A percentile compares a stretch with the other conserved stretches of the same genome.
Conservation (phyloP, 1,140 invertebrate species). For the Aphidius ervi region DNA sequence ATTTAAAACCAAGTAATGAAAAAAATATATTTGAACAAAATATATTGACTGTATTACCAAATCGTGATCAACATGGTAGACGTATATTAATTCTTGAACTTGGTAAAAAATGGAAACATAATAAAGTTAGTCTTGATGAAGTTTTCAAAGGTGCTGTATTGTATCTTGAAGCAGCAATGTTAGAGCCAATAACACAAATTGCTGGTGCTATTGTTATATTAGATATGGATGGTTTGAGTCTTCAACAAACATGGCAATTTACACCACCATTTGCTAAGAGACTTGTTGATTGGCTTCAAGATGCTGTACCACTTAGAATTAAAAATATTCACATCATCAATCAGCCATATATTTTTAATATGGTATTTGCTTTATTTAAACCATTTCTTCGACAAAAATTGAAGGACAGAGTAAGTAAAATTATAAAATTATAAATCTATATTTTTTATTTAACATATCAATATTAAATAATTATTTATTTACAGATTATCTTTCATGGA, state of each 20-base stretch:
- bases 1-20: conserved; percentile 65
- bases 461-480: conserved; percentile 16
- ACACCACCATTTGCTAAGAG: conserved; percentile 76
- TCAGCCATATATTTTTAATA: conserved; percentile 83
- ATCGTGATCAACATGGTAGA: conserved; percentile 68
- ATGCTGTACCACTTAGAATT: conserved; percentile 73
- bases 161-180: conserved; percentile 73
- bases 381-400: conserved; percentile 78
- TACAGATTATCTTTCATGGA: conserved; percentile 77
- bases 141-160: conserved; percentile 78
- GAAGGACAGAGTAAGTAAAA: conserved; percentile 56
- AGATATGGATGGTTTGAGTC: conserved; percentile 76
- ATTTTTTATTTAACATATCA: background rate
- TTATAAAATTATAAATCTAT: conserved; percentile 1
- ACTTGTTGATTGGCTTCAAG: conserved; percentile 79
- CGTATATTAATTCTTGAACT: conserved; percentile 72
- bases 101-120: conserved; percentile 82
- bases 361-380: conserved; percentile 82
- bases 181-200: conserved; percentile 74
- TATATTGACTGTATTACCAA: conserved; percentile 70
- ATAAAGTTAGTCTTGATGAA: conserved; percentile 72
- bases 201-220: conserved; percentile 74
- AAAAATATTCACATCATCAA: conserved; percentile 86
- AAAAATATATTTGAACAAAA: conserved; percentile 75
- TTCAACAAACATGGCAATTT: conserved; percentile 79